Base-by-base conservation (phyloP, 2,113 vertebrate genomes). In the Cheirogaleus medius region DNA sequence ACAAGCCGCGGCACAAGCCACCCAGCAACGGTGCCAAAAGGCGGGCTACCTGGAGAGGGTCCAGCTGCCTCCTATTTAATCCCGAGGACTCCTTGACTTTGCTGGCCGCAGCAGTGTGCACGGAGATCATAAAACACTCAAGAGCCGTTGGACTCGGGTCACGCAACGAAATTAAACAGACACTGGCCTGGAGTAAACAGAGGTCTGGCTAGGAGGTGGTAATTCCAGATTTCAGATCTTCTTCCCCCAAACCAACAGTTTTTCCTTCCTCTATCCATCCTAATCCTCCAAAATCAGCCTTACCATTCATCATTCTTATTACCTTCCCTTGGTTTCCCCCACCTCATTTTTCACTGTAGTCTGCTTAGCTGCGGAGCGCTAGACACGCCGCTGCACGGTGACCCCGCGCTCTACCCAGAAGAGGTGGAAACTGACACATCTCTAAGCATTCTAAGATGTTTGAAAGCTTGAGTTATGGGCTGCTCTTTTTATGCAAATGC, bases 331-430 rank as follows among this genome's bases (percentile, higher is more conserved):
- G 83, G 95, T 39, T 97, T 96, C 49, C 94, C 89, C 91, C 64
- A 91, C 84, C 82, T 98, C 14, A 11, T 97, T 98, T 97, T 97
- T 98, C 95, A 97, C 88, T 86, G 64, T 10, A 69, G 78, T 88
- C 92, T 97, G 93, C 95, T 78, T 81, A 42, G 71, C 81, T 27
- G 87, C 21, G 73, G 97, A 93, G 94, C 32, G 74, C 25, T 66
- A 81, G 44, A 58, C 87, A 85, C 96, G 89, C 87, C 97, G 92
- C 98, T 81, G 80, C 0, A 1, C 12, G 73, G 52, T n/a, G 21
- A 89, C 23, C 34, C 68, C 82, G 52, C 73, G 71, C 93, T 97
- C 97, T 94, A 94, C 97, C 87, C 87, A 91, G 84, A 98, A 96
- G 95, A 86, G 42, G 90, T 1, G 71, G 77, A 97, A 96, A 95